A percentile compares a stretch with the other conserved stretches of the same genome.
These are phyloP conservation scores for Globodera rostochiensis DNA, from an alignment of 1,140 invertebrate genomes.

Conservation along the genomic window DNA sequence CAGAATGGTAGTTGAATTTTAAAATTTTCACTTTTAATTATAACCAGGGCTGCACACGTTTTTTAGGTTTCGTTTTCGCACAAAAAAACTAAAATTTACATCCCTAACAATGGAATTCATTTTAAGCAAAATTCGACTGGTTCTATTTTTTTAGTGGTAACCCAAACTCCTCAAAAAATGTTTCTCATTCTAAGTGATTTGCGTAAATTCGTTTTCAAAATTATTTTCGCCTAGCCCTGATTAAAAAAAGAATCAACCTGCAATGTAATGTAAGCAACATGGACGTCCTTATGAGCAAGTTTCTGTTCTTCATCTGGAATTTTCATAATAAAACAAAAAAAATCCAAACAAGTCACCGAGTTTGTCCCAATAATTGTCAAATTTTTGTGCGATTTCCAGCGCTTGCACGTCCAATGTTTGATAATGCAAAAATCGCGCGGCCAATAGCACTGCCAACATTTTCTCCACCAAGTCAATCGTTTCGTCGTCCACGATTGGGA, in stretches of 20 bases:
- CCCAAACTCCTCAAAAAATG: too few species aligned
- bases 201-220: too few species aligned
- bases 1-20: too few species aligned
- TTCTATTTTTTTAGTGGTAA: too few species aligned
- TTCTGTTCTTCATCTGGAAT: slow-evolving; percentile 16
- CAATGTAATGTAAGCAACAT: slow-evolving; percentile 24
- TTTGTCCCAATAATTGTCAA: slow-evolving; percentile 20
- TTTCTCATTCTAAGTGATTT: too few species aligned
- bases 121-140: too few species aligned
- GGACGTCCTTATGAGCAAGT: slow-evolving; percentile 11
- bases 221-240: too few species aligned
- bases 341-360: background rate
- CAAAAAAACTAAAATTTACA: too few species aligned
- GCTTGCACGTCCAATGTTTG: slow-evolving; percentile 10
- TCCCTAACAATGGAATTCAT: too few species aligned
- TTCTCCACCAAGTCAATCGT: background rate
- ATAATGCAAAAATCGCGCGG: slow-evolving; percentile 18
- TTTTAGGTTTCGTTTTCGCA: too few species aligned
- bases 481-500: background rate
- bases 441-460: slow-evolving; percentile 9
- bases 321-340: background rate
- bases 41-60: too few species aligned
- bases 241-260: background rate
- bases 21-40: too few species aligned
- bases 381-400: background rate